Evolutionary conservation across 2,888 invertebrate genomes (phyloP), one percentile per base, ranked within the genome.

Genomic region (Callyntrura guangdongensis): DNA sequence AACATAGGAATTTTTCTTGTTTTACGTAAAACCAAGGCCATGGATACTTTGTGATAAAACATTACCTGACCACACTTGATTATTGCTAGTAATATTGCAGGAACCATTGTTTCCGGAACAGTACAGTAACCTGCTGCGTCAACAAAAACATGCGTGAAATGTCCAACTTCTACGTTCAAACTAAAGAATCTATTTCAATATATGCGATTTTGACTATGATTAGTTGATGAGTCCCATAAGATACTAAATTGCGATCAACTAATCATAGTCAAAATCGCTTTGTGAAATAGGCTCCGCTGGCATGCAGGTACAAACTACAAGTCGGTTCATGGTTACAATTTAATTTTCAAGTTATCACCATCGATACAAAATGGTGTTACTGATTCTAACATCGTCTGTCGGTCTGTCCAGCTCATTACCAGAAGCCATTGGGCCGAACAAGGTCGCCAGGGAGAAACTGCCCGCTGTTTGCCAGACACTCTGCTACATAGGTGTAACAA

Each of bases 41-140:
- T n/a, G n/a, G n/a, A n/a, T n/a, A n/a, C n/a, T n/a, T n/a, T n/a
- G n/a, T n/a, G n/a, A n/a, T n/a, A n/a, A 36, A 6, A 36, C 6
- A 36, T 81, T 86, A 93, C 93, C 89, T 94, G 94, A 2, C 93
- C 93, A 53, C 92, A 91, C 81, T 86, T 92, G 22, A 87, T 88
- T 36, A 92, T 67, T 1, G 94, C 91, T 5, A 95, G 94, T n/a
- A 95, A 93, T 22, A 96, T 96, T 72, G 98, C 95, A 0, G 98
- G 97, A 93, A 98, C 96, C 96, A 99, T 96, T 82, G 97, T 96
- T 95, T 99, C 98, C 0, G 99, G 98, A 95, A 99, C 99, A 0
- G 97, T 97, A 8, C 98, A 97, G 89, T 96, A 95, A 0, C 98
- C 99, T 5, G 98, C 98, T 96, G 99, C 99, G 94, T 99, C 99